Conservation (phyloP, 2,888 invertebrate genomes). For the Gibbula magus region DNA sequence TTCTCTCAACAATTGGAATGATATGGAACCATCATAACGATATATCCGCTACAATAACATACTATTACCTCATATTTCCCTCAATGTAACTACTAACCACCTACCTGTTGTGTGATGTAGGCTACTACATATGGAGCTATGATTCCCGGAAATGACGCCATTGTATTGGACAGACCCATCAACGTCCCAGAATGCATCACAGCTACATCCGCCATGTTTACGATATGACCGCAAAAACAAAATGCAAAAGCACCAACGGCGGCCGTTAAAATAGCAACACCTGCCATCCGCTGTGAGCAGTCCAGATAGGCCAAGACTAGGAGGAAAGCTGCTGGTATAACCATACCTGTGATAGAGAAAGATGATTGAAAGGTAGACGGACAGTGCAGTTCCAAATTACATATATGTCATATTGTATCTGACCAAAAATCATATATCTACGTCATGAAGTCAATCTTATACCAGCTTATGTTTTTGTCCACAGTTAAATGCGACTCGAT, state of each 20-base stretch:
- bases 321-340: constrained; percentile 1
- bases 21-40: too few relatives aligned
- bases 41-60: too few relatives aligned
- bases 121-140: constrained; percentile 19
- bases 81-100: too few relatives aligned
- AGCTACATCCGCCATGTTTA: constrained; percentile 10
- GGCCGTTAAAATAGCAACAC: constrained; percentile 1
- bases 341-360: not conserved
- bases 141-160: constrained; percentile 6
- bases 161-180: not conserved
- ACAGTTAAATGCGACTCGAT: too few relatives aligned
- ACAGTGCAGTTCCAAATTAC: too few relatives aligned
- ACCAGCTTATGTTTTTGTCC: too few relatives aligned
- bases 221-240: constrained; percentile 13
- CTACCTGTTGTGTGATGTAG: not conserved
- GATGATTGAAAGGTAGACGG: not conserved
- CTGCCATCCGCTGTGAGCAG: not conserved
- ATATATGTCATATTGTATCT: too few relatives aligned
- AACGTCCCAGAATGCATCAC: constrained; percentile 14
- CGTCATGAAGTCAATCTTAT: too few relatives aligned
- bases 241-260: constrained; percentile 1
- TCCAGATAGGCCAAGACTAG: not conserved
- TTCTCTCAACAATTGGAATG: too few relatives aligned
- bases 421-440: too few relatives aligned
- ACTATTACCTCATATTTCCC: too few relatives aligned